phyloP scores from a whole-genome alignment of 1,140 invertebrate genomes.

The Arion vulgaris region DNA sequence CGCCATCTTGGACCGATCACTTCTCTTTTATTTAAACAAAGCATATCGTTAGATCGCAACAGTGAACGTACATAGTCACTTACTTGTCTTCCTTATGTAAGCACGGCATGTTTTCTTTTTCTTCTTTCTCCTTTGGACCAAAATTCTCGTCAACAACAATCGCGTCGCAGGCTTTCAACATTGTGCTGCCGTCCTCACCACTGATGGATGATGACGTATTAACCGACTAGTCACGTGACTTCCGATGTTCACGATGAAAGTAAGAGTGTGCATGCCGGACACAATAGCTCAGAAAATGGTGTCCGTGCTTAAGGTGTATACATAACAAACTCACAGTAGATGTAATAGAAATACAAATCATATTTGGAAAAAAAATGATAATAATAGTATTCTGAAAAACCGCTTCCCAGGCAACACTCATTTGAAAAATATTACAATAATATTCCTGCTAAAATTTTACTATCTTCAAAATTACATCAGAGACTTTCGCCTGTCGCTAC shows the following conservation, averaged over 20 bases:
- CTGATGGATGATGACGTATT: slow-evolving; percentile 31
- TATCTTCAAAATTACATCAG: too few relatives aligned
- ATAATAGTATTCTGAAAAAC: too few relatives aligned
- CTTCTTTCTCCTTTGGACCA: slow-evolving; percentile 69
- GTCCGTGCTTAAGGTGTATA: too few relatives aligned
- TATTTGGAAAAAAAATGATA: too few relatives aligned
- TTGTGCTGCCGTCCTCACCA: slow-evolving; percentile 39
- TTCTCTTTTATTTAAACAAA: neutral
- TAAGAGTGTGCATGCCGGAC: neutral
- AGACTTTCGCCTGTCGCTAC: too few relatives aligned
- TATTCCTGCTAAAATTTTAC: too few relatives aligned
- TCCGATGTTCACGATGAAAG: slow-evolving; percentile 8
- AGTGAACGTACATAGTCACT: slow-evolving; percentile 38
- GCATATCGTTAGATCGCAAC: neutral
- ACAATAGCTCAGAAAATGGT: too few relatives aligned
- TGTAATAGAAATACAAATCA: too few relatives aligned
- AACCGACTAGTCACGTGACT: slow-evolving; percentile 12
- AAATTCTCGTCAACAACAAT: slow-evolving; percentile 72
- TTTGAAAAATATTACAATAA: too few relatives aligned
- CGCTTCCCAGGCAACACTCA: too few relatives aligned
- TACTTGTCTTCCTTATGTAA: slow-evolving; percentile 68
- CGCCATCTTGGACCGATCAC: slow-evolving; percentile 3
- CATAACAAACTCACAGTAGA: too few relatives aligned
- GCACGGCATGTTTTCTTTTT: slow-evolving; percentile 71
- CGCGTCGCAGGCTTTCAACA: slow-evolving; percentile 68